A percentile compares a stretch with the other conserved stretches of the same genome.
Conservation (phyloP, 2,888 invertebrate species). For the Melanostoma mellinum region DNA sequence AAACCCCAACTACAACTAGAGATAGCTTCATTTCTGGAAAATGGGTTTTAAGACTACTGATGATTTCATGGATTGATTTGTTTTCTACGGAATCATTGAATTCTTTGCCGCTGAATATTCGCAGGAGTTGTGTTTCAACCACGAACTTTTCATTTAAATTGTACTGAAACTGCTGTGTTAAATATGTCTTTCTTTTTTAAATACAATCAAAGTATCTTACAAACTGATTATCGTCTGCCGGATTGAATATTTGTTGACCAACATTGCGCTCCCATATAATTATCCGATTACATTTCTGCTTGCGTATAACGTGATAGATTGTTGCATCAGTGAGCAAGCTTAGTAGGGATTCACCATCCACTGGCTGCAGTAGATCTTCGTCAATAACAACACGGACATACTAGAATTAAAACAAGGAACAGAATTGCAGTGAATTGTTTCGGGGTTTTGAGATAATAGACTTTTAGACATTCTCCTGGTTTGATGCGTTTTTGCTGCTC, state of each 20-base stretch:
- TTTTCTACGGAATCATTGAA: conserved; percentile 74
- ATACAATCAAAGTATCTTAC: conserved; percentile 4
- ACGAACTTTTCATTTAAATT: conserved; percentile 75
- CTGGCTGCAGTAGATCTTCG: conserved; percentile 71
- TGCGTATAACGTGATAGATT: conserved; percentile 76
- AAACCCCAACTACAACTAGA: conserved; percentile 75
- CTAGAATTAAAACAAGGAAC: conserved; percentile 26
- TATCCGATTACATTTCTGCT: conserved; percentile 71
- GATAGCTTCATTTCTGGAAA: conserved; percentile 76
- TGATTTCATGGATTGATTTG: conserved; percentile 72
- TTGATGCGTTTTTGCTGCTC: conserved; percentile 80
- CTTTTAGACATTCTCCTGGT: conserved; percentile 80
- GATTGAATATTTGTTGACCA: conserved; percentile 76
- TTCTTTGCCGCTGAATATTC: conserved; percentile 75
- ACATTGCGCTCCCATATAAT: conserved; percentile 80
- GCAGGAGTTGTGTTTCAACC: conserved; percentile 76
- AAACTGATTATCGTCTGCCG: conserved; percentile 26
- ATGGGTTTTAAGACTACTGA: conserved; percentile 71
- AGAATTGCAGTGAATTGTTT: no score
- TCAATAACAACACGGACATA: conserved; percentile 79
- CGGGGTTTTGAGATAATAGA: conserved; percentile 5
- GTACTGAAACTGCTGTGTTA: conserved; percentile 14
- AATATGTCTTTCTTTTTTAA: background rate
- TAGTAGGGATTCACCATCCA: conserved; percentile 23
- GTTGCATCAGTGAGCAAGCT: conserved; percentile 62